Base-by-base conservation (phyloP, 2,888 invertebrate genomes). In the Chymomyza fuscimana region DNA sequence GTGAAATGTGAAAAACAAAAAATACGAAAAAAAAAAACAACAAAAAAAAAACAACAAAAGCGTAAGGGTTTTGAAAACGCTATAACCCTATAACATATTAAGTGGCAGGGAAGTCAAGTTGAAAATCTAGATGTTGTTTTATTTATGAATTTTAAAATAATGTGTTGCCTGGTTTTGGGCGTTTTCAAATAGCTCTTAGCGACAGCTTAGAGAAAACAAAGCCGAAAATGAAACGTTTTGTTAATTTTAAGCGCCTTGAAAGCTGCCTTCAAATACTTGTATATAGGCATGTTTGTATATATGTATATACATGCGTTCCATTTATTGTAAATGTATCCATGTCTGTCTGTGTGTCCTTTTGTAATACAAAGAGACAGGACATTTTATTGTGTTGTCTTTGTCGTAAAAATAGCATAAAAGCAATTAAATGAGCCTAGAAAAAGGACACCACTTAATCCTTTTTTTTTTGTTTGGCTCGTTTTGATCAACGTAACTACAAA, bases 361-460 rank as follows among this genome's bases (percentile, higher is more conserved):
- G 40, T 12, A 12, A 46, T 10, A 46, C 12, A 10, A 46, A 46
- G 40, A 46, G 40, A 46, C 40, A 46, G 40, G 40, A 46, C 40
- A 46, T 46, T 46, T 46, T 46, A 46, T 46, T 46, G 46, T 62
- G 46, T 62, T 62, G 46, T 46, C 15, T 40, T 62, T 46, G 50
- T 62, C 25, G 25, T 61, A 32, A 36, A 63, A 6, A 72, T 76
- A 79, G 76, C 72, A 73, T 72, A 71, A 83, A 84, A 83, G 79
- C 86, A 83, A 84, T 88, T 86, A 86, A 86, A 83, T 74, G 71
- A 73, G 82, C 78, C 84, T 78, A 74, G 81, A 63, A 74, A 84
- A 86, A 76, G 73, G 71, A 77, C 75, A 76, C 71, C 69, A 68
- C 66, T 63, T 88, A 88, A 86, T 84, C 87, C 86, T 76, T 83